A percentile compares a stretch with the other conserved stretches of the same genome.
phyloP scores from a whole-genome alignment of 2,888 invertebrate species.

The Dione vanillae region DNA sequence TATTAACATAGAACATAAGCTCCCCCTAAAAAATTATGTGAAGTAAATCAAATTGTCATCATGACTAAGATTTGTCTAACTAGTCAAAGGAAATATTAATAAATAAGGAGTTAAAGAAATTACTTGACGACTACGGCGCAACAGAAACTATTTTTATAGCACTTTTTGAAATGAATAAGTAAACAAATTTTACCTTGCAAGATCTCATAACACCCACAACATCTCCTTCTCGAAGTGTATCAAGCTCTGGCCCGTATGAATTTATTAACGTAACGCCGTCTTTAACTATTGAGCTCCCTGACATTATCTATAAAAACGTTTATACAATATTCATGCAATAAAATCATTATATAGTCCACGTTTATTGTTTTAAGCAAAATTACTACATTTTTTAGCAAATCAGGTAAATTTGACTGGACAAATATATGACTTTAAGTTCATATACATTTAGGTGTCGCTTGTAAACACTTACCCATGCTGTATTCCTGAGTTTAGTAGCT shows the following conservation, averaged over 20 bases:
- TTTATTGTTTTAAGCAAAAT: not conserved
- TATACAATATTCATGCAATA: conserved; percentile 11
- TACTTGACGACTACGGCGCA: no score
- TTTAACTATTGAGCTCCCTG: conserved; percentile 92
- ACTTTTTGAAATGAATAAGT: not conserved
- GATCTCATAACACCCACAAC: conserved; percentile 93
- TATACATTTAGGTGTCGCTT: no score
- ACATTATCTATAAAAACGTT: conserved; percentile 88
- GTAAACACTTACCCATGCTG: conserved; percentile 88
- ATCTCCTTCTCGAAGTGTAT: conserved; percentile 92
- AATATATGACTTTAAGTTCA: no score
- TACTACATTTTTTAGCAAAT: not conserved
- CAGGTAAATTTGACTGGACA: no score
- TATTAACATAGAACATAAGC: conserved; percentile 94
- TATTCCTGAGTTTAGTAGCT: conserved; percentile 90
- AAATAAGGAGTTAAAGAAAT: no score
- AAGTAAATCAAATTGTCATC: no score
- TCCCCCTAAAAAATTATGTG: conserved; percentile 85
- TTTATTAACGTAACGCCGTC: conserved; percentile 93
- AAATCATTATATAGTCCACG: not conserved
- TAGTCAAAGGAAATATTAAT: no score
- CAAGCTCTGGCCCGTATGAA: conserved; percentile 93
- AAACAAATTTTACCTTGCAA: conserved; percentile 82
- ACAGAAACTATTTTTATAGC: not conserved
- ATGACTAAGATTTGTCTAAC: no score